A percentile compares a stretch with the other conserved stretches of the same genome.
Evolutionary conservation across 1,140 invertebrate species (phyloP).

Genomic region (Heliconius congener): DNA sequence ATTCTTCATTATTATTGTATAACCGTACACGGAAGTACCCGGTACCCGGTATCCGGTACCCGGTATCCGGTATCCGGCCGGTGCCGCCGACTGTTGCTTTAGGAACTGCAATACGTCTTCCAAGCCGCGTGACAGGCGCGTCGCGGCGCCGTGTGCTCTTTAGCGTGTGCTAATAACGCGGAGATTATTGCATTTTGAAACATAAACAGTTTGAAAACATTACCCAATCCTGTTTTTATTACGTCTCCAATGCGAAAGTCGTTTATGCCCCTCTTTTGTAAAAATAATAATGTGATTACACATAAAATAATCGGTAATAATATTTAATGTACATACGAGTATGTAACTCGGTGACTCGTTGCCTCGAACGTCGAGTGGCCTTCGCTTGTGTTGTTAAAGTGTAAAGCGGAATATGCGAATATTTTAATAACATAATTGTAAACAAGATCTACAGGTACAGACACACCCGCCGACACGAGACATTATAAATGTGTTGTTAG

Average conservation of each 20-base stretch:
- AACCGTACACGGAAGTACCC: constrained; percentile 60
- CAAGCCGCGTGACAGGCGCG: background rate
- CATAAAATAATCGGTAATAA: too few species aligned
- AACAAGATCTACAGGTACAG: too few species aligned
- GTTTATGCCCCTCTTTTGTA: background rate
- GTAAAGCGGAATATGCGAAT: too few species aligned
- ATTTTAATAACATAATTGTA: too few species aligned
- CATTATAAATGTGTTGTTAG: too few species aligned
- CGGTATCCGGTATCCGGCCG: constrained; percentile 2
- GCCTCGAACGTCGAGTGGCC: background rate
- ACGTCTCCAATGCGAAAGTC: background rate
- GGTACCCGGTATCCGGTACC: background rate
- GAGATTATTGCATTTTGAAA: background rate
- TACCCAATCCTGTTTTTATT: background rate
- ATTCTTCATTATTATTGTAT: constrained; percentile 54
- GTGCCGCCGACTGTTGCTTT: too few species aligned
- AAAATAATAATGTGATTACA: too few species aligned
- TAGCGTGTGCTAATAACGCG: background rate
- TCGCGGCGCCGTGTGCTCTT: background rate
- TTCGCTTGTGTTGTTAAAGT: too few species aligned
- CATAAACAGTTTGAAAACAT: background rate
- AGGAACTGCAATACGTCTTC: too few species aligned
- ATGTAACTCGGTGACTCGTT: background rate
- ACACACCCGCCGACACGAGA: too few species aligned
- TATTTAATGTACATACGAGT: too few species aligned